Evolutionary conservation across 1,140 invertebrate genomes (phyloP).

Genomic region (Triops longicaudatus): DNA sequence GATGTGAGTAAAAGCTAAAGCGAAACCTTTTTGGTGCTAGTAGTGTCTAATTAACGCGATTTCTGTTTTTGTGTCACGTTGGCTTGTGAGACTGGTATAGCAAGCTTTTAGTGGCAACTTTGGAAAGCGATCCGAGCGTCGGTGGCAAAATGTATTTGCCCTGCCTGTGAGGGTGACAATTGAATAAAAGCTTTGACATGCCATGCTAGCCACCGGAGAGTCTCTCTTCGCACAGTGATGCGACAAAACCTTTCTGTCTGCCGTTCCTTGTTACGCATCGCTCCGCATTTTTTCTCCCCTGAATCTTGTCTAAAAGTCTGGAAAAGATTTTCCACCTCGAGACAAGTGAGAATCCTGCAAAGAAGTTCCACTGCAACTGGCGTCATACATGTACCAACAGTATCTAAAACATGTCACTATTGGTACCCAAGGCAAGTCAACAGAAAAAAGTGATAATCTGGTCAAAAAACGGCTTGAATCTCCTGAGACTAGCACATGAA

Average conservation of each 20-base stretch:
- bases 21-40: background rate
- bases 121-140: slow-evolving; percentile 10
- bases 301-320: background rate
- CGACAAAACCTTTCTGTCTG: background rate
- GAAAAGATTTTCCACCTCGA: background rate
- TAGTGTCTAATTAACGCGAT: background rate
- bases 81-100: background rate
- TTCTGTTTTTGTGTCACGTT: slow-evolving; percentile 8
- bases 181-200: slow-evolving; percentile 12
- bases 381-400: background rate
- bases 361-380: background rate
- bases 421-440: background rate
- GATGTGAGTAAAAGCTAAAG: slow-evolving; percentile 11
- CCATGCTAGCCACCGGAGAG: slow-evolving; percentile 13
- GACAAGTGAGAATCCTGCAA: background rate
- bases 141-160: background rate
- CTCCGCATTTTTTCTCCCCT: background rate
- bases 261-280: background rate
- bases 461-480: background rate
- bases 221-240: background rate
- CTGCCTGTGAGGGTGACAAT: background rate
- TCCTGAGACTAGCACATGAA: background rate
- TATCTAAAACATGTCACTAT: background rate
- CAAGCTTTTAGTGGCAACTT: slow-evolving; percentile 12
- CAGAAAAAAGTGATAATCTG: background rate